Percentiles rank a stretch among this genome's conserved stretches.
These are phyloP conservation scores for Leptodirus hochenwartii DNA, from an alignment of 2,888 invertebrate genomes.

Conservation along the genomic window DNA sequence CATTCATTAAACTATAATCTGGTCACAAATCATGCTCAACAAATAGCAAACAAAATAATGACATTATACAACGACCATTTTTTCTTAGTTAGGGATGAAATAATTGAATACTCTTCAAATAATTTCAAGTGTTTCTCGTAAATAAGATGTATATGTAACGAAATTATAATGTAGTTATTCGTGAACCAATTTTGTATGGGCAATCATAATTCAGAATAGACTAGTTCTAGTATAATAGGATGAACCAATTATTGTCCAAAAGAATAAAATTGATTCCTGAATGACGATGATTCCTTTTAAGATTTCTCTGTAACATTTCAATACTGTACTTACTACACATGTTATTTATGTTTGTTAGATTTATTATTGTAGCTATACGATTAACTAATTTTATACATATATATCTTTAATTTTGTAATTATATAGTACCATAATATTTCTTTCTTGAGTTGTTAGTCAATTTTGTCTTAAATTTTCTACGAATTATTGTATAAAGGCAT, in stretches of 20 bases:
- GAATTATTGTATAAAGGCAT: too few relatives aligned
- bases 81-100: background rate
- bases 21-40: slow-evolving; percentile 13
- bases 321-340: background rate
- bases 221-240: slow-evolving; percentile 3
- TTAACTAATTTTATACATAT: too few relatives aligned
- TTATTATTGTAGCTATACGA: too few relatives aligned
- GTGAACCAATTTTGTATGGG: slow-evolving; percentile 10
- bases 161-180: too few relatives aligned
- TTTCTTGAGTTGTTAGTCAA: too few relatives aligned
- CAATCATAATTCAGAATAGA: too few relatives aligned
- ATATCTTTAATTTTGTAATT: too few relatives aligned
- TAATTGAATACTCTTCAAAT: too few relatives aligned
- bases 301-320: background rate
- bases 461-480: too few relatives aligned
- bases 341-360: slow-evolving; percentile 7
- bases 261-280: slow-evolving; percentile 11
- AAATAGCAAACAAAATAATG: slow-evolving; percentile 3
- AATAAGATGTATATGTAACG: too few relatives aligned
- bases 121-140: too few relatives aligned
- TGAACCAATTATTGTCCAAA: background rate
- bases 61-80: slow-evolving; percentile 7
- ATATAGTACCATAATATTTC: too few relatives aligned
- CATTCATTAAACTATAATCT: slow-evolving; percentile 15
- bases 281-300: slow-evolving; percentile 5